Evolutionary conservation across 2,113 vertebrate genomes (phyloP).

Genomic region (Ciconia boyciana): DNA sequence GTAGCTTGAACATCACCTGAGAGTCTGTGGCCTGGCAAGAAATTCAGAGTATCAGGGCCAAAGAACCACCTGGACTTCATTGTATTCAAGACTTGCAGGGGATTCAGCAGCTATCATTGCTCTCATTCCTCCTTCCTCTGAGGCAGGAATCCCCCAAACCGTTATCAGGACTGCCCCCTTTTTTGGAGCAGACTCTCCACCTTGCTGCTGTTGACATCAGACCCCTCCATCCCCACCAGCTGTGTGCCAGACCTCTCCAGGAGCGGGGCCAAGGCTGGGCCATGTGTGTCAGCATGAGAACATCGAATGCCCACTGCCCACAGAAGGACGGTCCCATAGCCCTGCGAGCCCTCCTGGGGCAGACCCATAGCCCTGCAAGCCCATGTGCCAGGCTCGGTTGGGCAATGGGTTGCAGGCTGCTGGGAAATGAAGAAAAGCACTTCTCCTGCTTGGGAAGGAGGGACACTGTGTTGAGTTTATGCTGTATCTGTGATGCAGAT

Average conservation of each 20-base stretch:
- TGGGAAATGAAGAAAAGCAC: background rate
- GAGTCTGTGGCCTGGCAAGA: background rate
- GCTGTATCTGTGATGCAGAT: background rate
- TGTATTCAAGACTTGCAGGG: background rate
- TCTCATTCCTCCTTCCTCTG: background rate
- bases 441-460: background rate
- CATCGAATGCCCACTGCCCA: background rate
- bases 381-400: fast-evolving
- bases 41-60: background rate
- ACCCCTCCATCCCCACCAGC: background rate
- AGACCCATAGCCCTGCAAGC: background rate
- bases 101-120: background rate
- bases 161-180: background rate
- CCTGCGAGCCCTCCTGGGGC: background rate
- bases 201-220: background rate
- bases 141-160: background rate
- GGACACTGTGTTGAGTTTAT: background rate
- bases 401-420: background rate
- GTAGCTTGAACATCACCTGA: background rate
- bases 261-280: background rate
- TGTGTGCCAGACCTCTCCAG: background rate
- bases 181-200: background rate
- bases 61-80: background rate
- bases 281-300: background rate
- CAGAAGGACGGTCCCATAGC: background rate